Evolutionary conservation across 2,797 vertebrate species (phyloP).

Genomic region (Philypnodon macrostomus): DNA sequence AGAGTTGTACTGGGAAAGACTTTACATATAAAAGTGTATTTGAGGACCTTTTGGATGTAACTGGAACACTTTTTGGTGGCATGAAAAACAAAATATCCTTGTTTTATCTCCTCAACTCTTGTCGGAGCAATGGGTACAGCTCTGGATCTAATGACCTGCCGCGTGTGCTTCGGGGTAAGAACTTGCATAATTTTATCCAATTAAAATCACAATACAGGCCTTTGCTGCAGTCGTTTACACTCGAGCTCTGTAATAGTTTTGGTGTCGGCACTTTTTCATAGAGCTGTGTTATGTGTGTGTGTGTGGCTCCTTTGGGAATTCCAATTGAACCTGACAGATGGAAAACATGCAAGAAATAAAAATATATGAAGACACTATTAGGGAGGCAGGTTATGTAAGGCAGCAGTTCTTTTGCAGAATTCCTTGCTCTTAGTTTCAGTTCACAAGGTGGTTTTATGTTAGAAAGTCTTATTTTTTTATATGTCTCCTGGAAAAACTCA

Average conservation of each 20-base stretch:
- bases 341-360: constrained; percentile 28
- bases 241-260: constrained; percentile 11
- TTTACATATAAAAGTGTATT: no score
- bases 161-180: constrained; percentile 80
- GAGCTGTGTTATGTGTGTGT: constrained; percentile 7
- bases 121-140: constrained; percentile 57
- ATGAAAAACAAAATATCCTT: constrained; percentile 4
- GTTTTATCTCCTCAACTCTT: no score
- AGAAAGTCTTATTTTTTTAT: neutral
- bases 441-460: neutral
- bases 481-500: constrained; percentile 9
- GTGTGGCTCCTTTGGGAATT: constrained; percentile 9
- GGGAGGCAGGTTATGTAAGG: constrained; percentile 19
- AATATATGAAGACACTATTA: constrained; percentile 18
- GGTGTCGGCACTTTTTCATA: constrained; percentile 12
- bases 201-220: constrained; percentile 12
- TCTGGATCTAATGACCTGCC: constrained; percentile 65
- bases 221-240: constrained; percentile 2
- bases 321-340: constrained; percentile 6
- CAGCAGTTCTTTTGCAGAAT: neutral
- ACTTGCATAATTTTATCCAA: constrained; percentile 10
- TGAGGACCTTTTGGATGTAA: neutral
- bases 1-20: no score
- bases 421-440: constrained; percentile 9
- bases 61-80: constrained; percentile 6